Percentiles rank a stretch among this genome's conserved stretches.
Conservation (phyloP, 2,113 vertebrate species). For the Pterocles burchelli region DNA sequence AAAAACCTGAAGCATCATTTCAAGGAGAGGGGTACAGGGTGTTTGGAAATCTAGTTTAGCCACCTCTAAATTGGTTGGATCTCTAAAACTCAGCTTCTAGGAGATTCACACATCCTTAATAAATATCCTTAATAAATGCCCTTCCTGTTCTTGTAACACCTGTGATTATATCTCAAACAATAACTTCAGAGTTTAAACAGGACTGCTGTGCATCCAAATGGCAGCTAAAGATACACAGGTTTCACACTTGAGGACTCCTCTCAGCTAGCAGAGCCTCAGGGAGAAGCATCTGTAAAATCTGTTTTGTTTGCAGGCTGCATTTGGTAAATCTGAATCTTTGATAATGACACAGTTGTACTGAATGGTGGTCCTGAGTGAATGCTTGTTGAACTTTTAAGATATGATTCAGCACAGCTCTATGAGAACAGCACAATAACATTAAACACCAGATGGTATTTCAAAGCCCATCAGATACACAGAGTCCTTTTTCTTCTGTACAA, state of each 20-base stretch:
- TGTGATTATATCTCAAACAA: constrained; percentile 4
- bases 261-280: background rate
- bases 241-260: constrained; percentile 13
- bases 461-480: constrained; percentile 77
- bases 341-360: constrained; percentile 66
- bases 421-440: constrained; percentile 72
- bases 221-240: constrained; percentile 5
- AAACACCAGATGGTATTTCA: constrained; percentile 80
- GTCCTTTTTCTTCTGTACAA: constrained; percentile 73
- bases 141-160: background rate
- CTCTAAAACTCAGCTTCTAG: background rate
- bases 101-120: background rate
- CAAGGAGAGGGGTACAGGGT: background rate
- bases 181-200: constrained; percentile 49
- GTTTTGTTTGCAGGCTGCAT: constrained; percentile 69
- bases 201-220: background rate
- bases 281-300: constrained; percentile 37
- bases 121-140: constrained; percentile 14
- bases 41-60: background rate
- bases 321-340: constrained; percentile 71
- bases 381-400: constrained; percentile 78
- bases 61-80: background rate
- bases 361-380: constrained; percentile 66
- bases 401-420: constrained; percentile 67
- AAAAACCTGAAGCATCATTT: background rate